Evolutionary conservation across 2,113 vertebrate species (phyloP).

Genomic region (Nibea coibor): DNA sequence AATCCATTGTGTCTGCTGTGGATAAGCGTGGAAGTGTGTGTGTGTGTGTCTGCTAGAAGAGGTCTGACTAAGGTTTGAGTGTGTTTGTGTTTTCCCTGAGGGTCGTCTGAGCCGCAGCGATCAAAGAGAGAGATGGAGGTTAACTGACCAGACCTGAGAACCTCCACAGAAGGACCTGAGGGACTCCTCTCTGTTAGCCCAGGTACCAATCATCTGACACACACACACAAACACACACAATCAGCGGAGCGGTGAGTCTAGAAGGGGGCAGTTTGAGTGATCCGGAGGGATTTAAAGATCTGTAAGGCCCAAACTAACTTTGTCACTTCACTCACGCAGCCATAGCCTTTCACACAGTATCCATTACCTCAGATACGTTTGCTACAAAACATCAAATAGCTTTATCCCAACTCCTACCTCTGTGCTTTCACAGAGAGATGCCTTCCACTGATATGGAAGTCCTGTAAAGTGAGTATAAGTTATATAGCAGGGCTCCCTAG

Average conservation of each 20-base stretch:
- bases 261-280: slow-evolving; percentile 71
- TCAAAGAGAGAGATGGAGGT: slow-evolving; percentile 83
- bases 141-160: slow-evolving; percentile 84
- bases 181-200: slow-evolving; percentile 79
- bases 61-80: slow-evolving; percentile 68
- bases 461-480: slow-evolving; percentile 81
- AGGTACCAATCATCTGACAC: slow-evolving; percentile 78
- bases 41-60: slow-evolving; percentile 41
- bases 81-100: slow-evolving; percentile 79
- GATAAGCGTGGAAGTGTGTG: slow-evolving; percentile 32
- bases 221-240: slow-evolving; percentile 69
- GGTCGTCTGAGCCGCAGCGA: slow-evolving; percentile 77
- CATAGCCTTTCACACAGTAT: slow-evolving; percentile 80
- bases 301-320: slow-evolving; percentile 82
- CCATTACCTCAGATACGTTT: slow-evolving; percentile 76
- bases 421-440: slow-evolving; percentile 66
- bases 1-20: slow-evolving; percentile 58
- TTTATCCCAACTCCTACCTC: slow-evolving; percentile 70
- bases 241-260: slow-evolving; percentile 63
- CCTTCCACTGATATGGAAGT: slow-evolving; percentile 75
- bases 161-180: slow-evolving; percentile 80
- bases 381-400: slow-evolving; percentile 77
- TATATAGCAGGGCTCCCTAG: slow-evolving; percentile 73
- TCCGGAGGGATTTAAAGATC: slow-evolving; percentile 78
- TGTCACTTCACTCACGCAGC: slow-evolving; percentile 79